A percentile compares a stretch with the other conserved stretches of the same genome.
Conservation (phyloP, 2,888 invertebrate species). For the Biston betularia region DNA sequence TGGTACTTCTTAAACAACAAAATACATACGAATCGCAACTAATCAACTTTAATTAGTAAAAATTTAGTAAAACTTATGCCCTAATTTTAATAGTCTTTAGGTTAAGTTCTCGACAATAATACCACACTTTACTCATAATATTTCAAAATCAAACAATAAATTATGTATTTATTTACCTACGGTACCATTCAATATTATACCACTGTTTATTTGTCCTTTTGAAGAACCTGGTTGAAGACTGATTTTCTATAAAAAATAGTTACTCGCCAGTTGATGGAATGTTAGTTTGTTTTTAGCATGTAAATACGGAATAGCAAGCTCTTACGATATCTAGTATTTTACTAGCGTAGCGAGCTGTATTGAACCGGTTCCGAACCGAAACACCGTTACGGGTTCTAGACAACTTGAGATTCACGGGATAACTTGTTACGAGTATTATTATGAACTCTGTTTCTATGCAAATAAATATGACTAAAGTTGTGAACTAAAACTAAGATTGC, state of each 20-base stretch:
- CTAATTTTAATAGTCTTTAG: no score
- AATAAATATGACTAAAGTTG: slow-evolving; percentile 8
- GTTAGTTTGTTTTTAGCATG: not conserved
- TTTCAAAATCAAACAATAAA: no score
- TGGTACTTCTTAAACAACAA: not conserved
- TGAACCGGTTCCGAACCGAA: slow-evolving; percentile 61
- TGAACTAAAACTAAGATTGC: slow-evolving; percentile 14
- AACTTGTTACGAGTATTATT: slow-evolving; percentile 20
- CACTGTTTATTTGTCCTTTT: no score
- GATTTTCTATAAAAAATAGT: not conserved
- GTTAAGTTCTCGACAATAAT: no score
- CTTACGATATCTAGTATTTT: slow-evolving; percentile 13
- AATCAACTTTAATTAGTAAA: no score
- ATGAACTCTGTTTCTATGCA: slow-evolving; percentile 33
- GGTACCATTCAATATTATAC: no score
- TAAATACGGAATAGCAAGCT: not conserved
- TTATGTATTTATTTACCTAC: no score
- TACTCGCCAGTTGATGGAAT: not conserved
- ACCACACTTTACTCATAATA: no score
- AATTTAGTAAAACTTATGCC: no score
- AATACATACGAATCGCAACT: no score
- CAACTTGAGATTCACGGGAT: slow-evolving; percentile 44
- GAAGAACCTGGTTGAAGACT: not conserved
- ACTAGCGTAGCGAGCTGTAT: slow-evolving; percentile 38
- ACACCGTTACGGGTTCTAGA: slow-evolving; percentile 61